Percentiles rank a stretch among this genome's conserved stretches.
Conservation (phyloP, 1,140 invertebrate genomes). For the Pseudoatta argentina region DNA sequence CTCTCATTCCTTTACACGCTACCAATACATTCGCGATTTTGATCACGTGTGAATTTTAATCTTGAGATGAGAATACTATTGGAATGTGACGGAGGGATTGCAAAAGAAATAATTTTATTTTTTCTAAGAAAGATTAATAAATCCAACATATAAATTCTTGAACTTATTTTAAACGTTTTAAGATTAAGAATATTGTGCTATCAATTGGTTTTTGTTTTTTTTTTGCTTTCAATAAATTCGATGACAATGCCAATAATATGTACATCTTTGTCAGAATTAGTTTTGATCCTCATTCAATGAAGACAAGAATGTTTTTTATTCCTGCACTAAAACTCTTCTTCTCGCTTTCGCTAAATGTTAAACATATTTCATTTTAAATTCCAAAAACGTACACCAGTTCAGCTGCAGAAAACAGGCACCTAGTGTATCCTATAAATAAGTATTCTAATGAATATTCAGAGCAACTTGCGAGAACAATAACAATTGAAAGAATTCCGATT, state of each 20-base stretch:
- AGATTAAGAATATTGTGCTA: not conserved
- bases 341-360: too few species aligned
- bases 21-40: constrained; percentile 27
- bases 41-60: constrained; percentile 47
- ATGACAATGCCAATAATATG: too few species aligned
- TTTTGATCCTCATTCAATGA: not conserved
- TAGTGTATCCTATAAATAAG: constrained; percentile 16
- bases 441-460: constrained; percentile 70
- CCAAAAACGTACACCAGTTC: too few species aligned
- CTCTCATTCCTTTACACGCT: not conserved
- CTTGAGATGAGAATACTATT: not conserved
- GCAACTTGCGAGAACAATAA: constrained; percentile 51
- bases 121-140: not conserved
- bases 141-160: not conserved
- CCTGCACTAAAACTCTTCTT: too few species aligned
- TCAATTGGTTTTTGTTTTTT: not conserved
- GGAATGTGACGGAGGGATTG: not conserved
- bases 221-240: not conserved
- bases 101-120: not conserved
- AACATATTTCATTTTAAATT: too few species aligned
- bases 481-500: constrained; percentile 55
- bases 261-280: constrained; percentile 28
- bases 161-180: not conserved
- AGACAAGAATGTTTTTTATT: not conserved
- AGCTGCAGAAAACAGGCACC: too few species aligned